Evolutionary conservation across 2,888 invertebrate species (phyloP).

Genomic region (Lasius fuliginosus): DNA sequence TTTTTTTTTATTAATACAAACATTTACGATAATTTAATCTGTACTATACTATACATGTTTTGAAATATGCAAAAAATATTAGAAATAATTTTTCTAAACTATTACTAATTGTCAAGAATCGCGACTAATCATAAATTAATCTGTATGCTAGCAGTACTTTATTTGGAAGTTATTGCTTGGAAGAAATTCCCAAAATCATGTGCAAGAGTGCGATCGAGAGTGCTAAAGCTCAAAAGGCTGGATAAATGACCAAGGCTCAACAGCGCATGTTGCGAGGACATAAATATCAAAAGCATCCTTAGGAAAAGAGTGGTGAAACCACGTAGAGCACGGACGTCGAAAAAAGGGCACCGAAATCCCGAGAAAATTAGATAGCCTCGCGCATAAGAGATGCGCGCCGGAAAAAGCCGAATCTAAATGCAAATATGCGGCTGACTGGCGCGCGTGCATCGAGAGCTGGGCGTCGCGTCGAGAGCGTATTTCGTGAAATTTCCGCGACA

Average conservation of each 20-base stretch:
- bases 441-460: conserved; percentile 37
- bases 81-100: neutral
- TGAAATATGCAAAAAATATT: neutral
- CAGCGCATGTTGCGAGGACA: conserved; percentile 6
- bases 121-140: neutral
- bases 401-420: conserved; percentile 74
- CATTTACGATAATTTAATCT: neutral
- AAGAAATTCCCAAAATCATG: neutral
- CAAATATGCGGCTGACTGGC: conserved; percentile 64
- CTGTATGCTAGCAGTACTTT: neutral
- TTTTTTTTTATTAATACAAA: neutral
- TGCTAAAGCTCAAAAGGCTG: neutral
- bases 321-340: conserved; percentile 26
- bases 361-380: conserved; percentile 68
- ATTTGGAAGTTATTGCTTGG: neutral
- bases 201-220: neutral
- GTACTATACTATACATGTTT: neutral
- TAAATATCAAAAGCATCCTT: conserved; percentile 32
- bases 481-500: conserved; percentile 68
- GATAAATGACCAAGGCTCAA: neutral
- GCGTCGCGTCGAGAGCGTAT: conserved; percentile 61
- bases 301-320: conserved; percentile 15
- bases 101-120: neutral
- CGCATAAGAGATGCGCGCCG: conserved; percentile 42
- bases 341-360: conserved; percentile 57